Evolutionary conservation across 2,797 vertebrate genomes (phyloP).

Genomic region (Ammospiza maritima): DNA sequence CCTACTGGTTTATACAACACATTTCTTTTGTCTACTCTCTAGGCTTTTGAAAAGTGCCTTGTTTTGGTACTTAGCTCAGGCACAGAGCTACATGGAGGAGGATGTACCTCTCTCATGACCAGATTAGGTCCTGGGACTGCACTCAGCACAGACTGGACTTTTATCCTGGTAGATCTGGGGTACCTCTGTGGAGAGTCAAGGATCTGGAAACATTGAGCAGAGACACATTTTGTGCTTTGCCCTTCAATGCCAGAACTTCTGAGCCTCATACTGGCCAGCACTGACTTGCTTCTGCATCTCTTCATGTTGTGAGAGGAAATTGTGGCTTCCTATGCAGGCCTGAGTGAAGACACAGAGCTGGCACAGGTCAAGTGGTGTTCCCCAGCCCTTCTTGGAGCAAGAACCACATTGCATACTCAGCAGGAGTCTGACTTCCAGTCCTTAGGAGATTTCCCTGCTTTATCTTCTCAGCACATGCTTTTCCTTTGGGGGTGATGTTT

Average conservation of each 20-base stretch:
- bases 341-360: background rate
- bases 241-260: background rate
- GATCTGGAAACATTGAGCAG: background rate
- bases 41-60: background rate
- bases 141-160: background rate
- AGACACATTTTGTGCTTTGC: background rate
- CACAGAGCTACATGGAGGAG: background rate
- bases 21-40: background rate
- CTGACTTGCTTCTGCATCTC: background rate
- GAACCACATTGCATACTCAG: background rate
- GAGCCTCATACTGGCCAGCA: background rate
- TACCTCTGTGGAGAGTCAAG: background rate
- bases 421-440: background rate
- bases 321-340: background rate
- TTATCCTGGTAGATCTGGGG: background rate
- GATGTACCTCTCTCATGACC: background rate
- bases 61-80: background rate
- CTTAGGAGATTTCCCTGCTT: background rate
- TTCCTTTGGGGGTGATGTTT: background rate
- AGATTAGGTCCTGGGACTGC: background rate
- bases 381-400: background rate
- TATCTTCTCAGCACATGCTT: background rate
- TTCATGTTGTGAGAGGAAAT: rapidly evolving
- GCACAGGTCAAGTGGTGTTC: background rate
- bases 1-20: background rate